Percentiles rank a stretch among this genome's conserved stretches.
phyloP scores from a whole-genome alignment of 2,888 invertebrate species.

The Drosophila limbata region DNA sequence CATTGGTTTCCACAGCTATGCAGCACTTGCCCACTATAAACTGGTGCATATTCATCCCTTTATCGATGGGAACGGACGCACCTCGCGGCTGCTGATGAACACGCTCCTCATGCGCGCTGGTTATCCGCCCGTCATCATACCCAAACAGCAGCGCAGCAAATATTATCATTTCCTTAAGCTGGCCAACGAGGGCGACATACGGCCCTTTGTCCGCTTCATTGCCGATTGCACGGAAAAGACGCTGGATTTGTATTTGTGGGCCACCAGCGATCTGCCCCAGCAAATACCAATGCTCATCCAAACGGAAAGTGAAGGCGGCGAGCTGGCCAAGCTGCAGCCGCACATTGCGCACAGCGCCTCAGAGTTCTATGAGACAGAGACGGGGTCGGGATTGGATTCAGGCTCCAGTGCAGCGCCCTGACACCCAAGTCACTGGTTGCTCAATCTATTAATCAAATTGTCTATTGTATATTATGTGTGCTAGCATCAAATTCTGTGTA shows the following conservation, averaged over 20 bases:
- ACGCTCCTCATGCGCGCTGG: slow-evolving; percentile 97
- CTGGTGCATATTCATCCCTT: slow-evolving; percentile 99
- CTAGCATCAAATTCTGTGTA: slow-evolving; percentile 31
- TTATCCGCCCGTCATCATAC: slow-evolving; percentile 97
- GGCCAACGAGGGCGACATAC: slow-evolving; percentile 97
- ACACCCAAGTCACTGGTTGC: slow-evolving; percentile 11
- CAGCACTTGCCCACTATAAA: slow-evolving; percentile 98
- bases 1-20: slow-evolving; percentile 88
- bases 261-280: slow-evolving; percentile 90
- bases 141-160: slow-evolving; percentile 93
- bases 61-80: slow-evolving; percentile 98
- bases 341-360: slow-evolving; percentile 32
- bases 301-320: slow-evolving; percentile 78
- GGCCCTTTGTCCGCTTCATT: slow-evolving; percentile 98
- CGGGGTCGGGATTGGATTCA: slow-evolving; percentile 60
- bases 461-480: slow-evolving; percentile 40
- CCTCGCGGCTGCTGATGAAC: slow-evolving; percentile 98
- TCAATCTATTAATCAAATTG: slow-evolving; percentile 46
- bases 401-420: slow-evolving; percentile 39
- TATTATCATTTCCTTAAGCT: slow-evolving; percentile 95
- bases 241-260: slow-evolving; percentile 94
- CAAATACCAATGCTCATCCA: slow-evolving; percentile 89
- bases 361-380: slow-evolving; percentile 34
- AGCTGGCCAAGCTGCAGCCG: slow-evolving; percentile 63
- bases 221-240: slow-evolving; percentile 96